phyloP scores from a whole-genome alignment of 2,797 vertebrate genomes.

The Carduelis carduelis region DNA sequence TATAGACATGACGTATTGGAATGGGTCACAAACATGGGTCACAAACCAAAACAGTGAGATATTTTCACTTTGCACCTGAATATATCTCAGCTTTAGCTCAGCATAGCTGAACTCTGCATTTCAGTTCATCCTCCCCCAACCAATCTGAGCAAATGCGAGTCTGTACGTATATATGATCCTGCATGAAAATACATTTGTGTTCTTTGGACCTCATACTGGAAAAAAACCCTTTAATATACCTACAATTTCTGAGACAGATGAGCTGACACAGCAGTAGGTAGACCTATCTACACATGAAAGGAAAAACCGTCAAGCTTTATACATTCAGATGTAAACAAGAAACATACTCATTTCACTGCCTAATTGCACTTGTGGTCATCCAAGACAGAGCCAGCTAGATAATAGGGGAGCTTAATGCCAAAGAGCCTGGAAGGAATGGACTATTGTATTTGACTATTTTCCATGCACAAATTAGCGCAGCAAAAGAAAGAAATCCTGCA shows the following conservation, averaged over 20 bases:
- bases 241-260: background rate
- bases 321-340: conserved; percentile 61
- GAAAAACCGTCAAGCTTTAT: background rate
- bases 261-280: background rate
- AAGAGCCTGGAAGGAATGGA: conserved; percentile 54
- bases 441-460: conserved; percentile 75
- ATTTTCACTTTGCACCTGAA: background rate
- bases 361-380: conserved; percentile 61
- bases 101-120: background rate
- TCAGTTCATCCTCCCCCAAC: background rate
- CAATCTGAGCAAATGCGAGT: background rate
- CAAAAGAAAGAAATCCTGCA: conserved; percentile 65
- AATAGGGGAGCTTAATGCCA: conserved; percentile 53
- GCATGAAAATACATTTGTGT: background rate
- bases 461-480: conserved; percentile 71
- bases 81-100: background rate
- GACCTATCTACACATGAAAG: background rate
- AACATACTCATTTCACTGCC: conserved; percentile 60
- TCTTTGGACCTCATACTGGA: background rate
- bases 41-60: background rate
- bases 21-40: too few relatives aligned
- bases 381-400: conserved; percentile 64
- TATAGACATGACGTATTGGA: background rate
- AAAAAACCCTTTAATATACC: background rate
- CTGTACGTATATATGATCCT: background rate